These are phyloP conservation scores for Sinocyclocheilus grahami DNA, from an alignment of 2,113 vertebrate species.

Conservation along the genomic window DNA sequence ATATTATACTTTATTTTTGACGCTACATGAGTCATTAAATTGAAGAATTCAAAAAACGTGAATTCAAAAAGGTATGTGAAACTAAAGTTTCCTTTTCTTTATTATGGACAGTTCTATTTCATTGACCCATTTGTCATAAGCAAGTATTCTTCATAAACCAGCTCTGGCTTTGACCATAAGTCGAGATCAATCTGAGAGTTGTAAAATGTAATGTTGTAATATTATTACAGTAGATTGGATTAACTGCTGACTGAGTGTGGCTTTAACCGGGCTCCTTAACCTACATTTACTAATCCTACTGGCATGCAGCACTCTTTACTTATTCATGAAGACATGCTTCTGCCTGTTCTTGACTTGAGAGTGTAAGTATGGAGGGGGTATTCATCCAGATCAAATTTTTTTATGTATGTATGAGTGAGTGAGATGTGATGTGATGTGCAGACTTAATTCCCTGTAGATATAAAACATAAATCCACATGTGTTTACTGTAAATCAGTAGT, in stretches of 20 bases:
- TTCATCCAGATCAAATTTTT: neutral
- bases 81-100: no score
- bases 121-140: no score
- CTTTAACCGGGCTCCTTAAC: slow-evolving; percentile 3
- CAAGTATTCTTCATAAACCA: neutral
- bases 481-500: neutral
- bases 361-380: neutral
- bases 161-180: neutral
- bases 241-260: neutral
- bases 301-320: neutral
- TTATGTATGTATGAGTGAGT: neutral
- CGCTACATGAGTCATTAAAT: neutral
- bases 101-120: no score
- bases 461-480: neutral
- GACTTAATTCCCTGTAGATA: neutral
- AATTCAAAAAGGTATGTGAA: neutral
- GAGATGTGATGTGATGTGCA: neutral
- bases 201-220: neutral
- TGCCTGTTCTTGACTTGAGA: neutral
- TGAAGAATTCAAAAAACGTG: neutral
- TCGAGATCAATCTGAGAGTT: neutral
- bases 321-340: neutral
- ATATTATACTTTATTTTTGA: neutral
- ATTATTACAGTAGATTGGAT: neutral
- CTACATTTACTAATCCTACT: neutral